Evolutionary conservation across 2,888 invertebrate species (phyloP), one percentile per base, ranked within the genome.

Genomic region (Diloba caeruleocephala): DNA sequence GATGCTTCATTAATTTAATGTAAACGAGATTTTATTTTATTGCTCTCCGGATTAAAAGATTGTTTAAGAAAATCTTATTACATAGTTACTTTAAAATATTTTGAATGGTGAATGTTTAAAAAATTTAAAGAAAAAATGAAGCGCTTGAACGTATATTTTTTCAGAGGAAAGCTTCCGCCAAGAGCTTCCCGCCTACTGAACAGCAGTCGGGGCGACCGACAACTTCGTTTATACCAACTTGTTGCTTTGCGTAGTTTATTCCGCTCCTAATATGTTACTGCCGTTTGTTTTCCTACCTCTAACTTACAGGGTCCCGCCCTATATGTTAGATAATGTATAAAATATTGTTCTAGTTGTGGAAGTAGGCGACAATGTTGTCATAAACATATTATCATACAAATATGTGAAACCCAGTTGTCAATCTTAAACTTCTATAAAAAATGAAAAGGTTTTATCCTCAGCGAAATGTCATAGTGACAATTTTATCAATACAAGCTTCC

Each of bases 151-250:
- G 12, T 32, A 46, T 52, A 43, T 55, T 66, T 29, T 49, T 31
- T 38, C 37, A 41, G 50, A 56, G 66, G 36, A 63, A 74, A 76
- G 78, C 75, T 73, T 63, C 75, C 77, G 63, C 39, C 69, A 82
- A 85, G 76, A 67, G 85, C 71, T 73, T 74, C 68, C 58, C 74
- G 82, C 73, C 60, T 65, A 88, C 89, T 88, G 85, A 86, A 63
- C 64, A 59, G 34, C 48, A 45, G 57, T 41, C 55, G 39, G 46
- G 38, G 49, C 62, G 43, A 37, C 36, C 48, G 42, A 34, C 45
- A 25, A 58, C 48, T 50, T 41, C 25, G 39, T 13, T 7, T 19
- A 2, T 19, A 55, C 13, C 57, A 49, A 84, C 84, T 74, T 85
- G 84, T 85, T 81, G 84, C 79, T 57, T 62, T 33, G 19, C 26